Evolutionary conservation across 2,888 invertebrate genomes (phyloP), one percentile per base, ranked within the genome.

Genomic region (Cerastoderma edule): DNA sequence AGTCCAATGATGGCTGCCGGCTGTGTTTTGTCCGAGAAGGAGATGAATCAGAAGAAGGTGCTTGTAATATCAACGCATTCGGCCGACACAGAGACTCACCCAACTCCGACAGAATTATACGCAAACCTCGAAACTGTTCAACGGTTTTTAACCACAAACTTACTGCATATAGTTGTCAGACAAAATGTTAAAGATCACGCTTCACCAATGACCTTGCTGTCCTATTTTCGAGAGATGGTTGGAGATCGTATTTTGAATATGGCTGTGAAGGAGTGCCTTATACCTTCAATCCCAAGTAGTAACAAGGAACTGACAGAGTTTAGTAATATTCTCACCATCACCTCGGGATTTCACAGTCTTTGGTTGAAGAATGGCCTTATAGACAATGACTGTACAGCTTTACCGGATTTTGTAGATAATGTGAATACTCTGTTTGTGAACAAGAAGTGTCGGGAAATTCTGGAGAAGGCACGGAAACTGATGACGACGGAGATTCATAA

Each of bases 401-500:
- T 97, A 65, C 91, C 95, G 0, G 94, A 95, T 48, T 97, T 96
- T 89, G 94, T 95, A 1, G 94, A 95, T 32, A 95, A 96, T 91
- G 95, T 97, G 72, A 96, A 97, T 90, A 93, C 95, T 5, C 93
- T 96, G 39, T 97, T 96, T 92, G 95, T 96, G 39, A 95, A 96
- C 88, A 96, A 96, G 88, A 95, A 96, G 67, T 96, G 96, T 83
- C 95, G 95, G 87, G 94, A 95, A 83, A 95, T 96, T 80, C 92
- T 96, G 70, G 94, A 95, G 71, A 94, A 94, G 65, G 96, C 97
- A 0, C 94, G 95, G 46, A 93, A 93, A 75, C 95, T 97, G 57
- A 96, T 97, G 95, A 94, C 95, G 68, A 96, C 96, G 89, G 96
- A 97, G 92, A 94, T 97, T 67, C 96, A 97, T 91, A 95, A 95